Evolutionary conservation across 2,113 vertebrate genomes (phyloP).

Genomic region (Hylia prasina): DNA sequence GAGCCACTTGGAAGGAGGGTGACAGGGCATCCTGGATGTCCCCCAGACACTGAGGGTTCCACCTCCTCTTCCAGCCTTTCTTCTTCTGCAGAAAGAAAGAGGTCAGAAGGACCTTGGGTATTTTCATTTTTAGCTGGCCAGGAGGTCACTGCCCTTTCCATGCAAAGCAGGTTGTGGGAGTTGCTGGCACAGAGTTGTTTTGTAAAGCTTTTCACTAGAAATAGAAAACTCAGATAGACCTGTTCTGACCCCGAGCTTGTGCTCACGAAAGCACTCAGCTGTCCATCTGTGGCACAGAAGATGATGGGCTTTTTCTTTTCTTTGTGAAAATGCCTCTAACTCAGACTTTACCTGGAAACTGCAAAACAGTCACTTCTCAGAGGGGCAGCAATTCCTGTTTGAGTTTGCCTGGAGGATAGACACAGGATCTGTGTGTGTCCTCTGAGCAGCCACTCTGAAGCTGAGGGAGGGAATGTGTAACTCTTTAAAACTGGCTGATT

Average conservation of each 20-base stretch:
- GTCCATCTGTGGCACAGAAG: background rate
- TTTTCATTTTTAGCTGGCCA: background rate
- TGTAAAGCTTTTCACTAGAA: conserved; percentile 27
- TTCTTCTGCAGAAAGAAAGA: background rate
- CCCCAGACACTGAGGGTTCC: background rate
- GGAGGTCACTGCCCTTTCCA: background rate
- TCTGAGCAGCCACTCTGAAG: background rate
- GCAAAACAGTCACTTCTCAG: background rate
- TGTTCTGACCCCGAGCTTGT: conserved; percentile 8
- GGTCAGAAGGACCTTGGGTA: background rate
- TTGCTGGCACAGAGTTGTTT: background rate
- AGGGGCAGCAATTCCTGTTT: background rate
- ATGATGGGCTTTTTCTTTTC: background rate
- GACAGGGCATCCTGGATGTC: background rate
- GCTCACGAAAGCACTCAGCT: background rate
- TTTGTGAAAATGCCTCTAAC: background rate
- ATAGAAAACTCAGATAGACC: conserved; percentile 2
- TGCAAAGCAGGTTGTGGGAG: conserved; percentile 4
- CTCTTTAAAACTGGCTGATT: background rate
- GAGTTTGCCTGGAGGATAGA: background rate
- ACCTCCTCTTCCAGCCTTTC: background rate
- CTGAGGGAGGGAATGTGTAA: accelerated
- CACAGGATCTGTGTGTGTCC: background rate
- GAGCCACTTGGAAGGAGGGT: background rate
- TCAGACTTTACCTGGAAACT: background rate